Base-by-base conservation (phyloP, 92 coral and sea anemone species). In the Porites lobata region DNA sequence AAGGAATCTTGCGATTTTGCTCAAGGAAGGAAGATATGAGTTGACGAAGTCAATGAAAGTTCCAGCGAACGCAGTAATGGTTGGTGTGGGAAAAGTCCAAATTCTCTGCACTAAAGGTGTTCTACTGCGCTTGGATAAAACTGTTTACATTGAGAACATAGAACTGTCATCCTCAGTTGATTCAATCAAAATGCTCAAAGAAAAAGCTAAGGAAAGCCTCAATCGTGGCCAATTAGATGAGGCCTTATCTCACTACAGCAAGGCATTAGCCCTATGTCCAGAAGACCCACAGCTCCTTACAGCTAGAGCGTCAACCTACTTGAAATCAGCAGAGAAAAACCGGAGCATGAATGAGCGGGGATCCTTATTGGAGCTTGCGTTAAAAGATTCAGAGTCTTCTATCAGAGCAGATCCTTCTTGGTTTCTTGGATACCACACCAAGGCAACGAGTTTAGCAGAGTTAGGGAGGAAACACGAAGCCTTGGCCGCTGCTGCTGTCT, bases 101-200 rank as follows among this genome's bases (percentile, higher is more conserved):
- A 65, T 79, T 20, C 6, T 1, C 47, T 79, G 83, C 72, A 9
- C 12, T 1, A 20, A 15, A 47, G 62, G 83, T 47, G 61, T 65
- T 19, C 83, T 72, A n/a, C 50, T 79, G 47, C 21, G 63, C 20
- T 1, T 50, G 9, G 61, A 79, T 65, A 10, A 21, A 79, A 50
- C 83, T 1, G 47, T 65, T 12, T 79, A 79, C 72, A 7, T 64
- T 11, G 83, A 79, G 50, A 79, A 79, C 83, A 79, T 79, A 9
- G 21, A 59, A 20, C 50, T 64, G 9, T 79, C 62, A 12, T 61
- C 83, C 8, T 19, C 61, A 79, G 8, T 13, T 5, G 73, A 65
- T 72, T 65, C 74, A 6, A 51, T 65, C 7, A n/a, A 4, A 65
- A 65, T 0, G n/a, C 50, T 79, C 14, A 79, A 50, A 19, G 50